Percentiles rank a stretch among this genome's conserved stretches.
phyloP scores from a whole-genome alignment of 2,113 vertebrate genomes.

The Gulo gulo region DNA sequence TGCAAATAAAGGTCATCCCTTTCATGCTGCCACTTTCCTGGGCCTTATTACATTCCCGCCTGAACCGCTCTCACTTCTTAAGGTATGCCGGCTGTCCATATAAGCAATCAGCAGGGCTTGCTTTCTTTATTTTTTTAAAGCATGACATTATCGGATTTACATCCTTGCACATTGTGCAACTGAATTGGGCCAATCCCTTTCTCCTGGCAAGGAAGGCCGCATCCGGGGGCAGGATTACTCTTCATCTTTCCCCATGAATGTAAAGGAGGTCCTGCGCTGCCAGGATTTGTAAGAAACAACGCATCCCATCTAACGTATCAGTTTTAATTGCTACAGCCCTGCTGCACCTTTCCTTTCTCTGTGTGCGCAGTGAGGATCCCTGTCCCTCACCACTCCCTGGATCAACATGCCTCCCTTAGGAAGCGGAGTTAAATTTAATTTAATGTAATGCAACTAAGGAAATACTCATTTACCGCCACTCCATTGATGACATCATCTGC shows the following conservation, averaged over 20 bases:
- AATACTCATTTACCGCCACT: background rate
- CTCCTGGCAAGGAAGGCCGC: slow-evolving; percentile 60
- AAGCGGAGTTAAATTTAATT: background rate
- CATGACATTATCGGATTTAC: slow-evolving; percentile 79
- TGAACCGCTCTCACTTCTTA: slow-evolving; percentile 83
- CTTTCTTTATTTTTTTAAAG: slow-evolving; percentile 73
- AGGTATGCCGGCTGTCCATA: slow-evolving; percentile 85
- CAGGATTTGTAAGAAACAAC: background rate
- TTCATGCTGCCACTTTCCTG: slow-evolving; percentile 86
- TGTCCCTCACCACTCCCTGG: background rate
- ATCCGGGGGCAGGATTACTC: slow-evolving; percentile 63
- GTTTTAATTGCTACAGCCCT: fast-evolving
- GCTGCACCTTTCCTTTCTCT: background rate
- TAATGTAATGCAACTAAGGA: background rate
- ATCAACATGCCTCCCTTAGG: background rate
- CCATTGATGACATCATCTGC: background rate
- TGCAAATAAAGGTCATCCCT: slow-evolving; percentile 93
- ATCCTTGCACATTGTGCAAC: slow-evolving; percentile 69
- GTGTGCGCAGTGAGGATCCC: background rate
- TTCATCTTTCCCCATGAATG: slow-evolving; percentile 62
- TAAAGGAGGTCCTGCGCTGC: slow-evolving; percentile 58
- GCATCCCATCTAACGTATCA: background rate
- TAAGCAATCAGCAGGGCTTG: slow-evolving; percentile 76
- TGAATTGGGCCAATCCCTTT: slow-evolving; percentile 68
- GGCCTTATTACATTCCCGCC: slow-evolving; percentile 86